phyloP scores from a whole-genome alignment of 2,888 invertebrate species.

The Amblyjoppa proteus region DNA sequence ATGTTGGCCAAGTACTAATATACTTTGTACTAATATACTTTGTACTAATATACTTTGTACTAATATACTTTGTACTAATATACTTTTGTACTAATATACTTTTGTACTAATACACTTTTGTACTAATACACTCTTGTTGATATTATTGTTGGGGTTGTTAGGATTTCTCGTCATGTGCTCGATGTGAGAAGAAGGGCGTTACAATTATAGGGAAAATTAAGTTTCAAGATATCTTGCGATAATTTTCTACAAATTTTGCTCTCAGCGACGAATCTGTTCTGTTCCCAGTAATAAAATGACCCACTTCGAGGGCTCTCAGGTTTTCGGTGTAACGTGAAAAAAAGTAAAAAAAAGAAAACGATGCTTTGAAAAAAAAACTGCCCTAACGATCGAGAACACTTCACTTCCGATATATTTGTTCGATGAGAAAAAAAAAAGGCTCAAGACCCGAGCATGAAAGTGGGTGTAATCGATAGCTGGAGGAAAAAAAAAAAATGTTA shows the following conservation, averaged over 20 bases:
- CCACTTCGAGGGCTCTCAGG: too few relatives aligned
- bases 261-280: constrained; percentile 1
- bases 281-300: not conserved
- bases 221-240: not conserved
- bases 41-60: too few relatives aligned
- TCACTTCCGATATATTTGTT: not conserved
- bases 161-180: too few relatives aligned
- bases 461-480: constrained; percentile 13
- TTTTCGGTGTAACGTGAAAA: not conserved
- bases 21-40: too few relatives aligned
- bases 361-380: not conserved
- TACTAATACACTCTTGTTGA: too few relatives aligned
- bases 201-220: not conserved
- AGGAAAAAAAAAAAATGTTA: too few relatives aligned
- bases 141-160: too few relatives aligned
- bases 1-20: too few relatives aligned
- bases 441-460: not conserved
- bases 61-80: too few relatives aligned
- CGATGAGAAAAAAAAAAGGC: not conserved
- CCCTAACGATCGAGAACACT: constrained; percentile 22
- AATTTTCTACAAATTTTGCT: constrained; percentile 18
- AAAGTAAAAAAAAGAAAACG: not conserved
- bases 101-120: too few relatives aligned
- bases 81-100: too few relatives aligned
- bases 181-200: too few relatives aligned